Base-by-base conservation (phyloP, 2,888 invertebrate species). In the Macrostomum cliftonense region DNA sequence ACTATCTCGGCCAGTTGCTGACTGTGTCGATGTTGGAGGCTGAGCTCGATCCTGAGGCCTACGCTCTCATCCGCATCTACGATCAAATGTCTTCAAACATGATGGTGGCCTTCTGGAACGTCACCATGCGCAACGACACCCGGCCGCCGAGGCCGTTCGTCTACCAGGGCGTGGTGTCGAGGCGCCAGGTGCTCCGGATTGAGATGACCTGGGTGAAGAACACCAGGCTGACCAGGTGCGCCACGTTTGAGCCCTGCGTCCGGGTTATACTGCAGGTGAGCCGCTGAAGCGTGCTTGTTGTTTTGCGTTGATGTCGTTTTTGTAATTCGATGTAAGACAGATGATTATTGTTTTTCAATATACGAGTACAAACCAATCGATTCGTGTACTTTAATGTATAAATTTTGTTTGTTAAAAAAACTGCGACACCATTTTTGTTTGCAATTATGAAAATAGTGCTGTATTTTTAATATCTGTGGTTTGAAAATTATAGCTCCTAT, bases 21-120 rank as follows among this genome's bases (percentile, higher is more conserved):
- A 89, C 91, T 0, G 72, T 91, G 42, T 82, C 83, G 61, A 83
- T 89, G 61, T 75, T 87, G 46, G 79, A 83, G 66, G 78, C 87
- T 63, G 75, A 79, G 52, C 80, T 84, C 13, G 70, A 71, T 46
- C 59, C 61, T 2, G 55, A 57, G 14, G 80, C 80, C 59, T 82
- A 82, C 59, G 83, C 81, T 2, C 72, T 75, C 47, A 76, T 87
- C 20, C 21, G n/a, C 46, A 49, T 48, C 28, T 13, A 14, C 37
- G 48, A 48, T 14, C n/a, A 13, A 5, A 14, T 16, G 48, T 49
- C 49, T 11, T 14, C 28, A 5, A 49, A 47, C 13, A 2, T 48
- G 17, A 21, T 47, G 28, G 28, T 28, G 13, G 48, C 48, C n/a
- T 13, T 13, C 14, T 48, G 48, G 48, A 20, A 48, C 20, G 20